These are phyloP conservation scores for Philhelius pedissequus DNA, from an alignment of 2,888 invertebrate genomes.

Conservation along the genomic window DNA sequence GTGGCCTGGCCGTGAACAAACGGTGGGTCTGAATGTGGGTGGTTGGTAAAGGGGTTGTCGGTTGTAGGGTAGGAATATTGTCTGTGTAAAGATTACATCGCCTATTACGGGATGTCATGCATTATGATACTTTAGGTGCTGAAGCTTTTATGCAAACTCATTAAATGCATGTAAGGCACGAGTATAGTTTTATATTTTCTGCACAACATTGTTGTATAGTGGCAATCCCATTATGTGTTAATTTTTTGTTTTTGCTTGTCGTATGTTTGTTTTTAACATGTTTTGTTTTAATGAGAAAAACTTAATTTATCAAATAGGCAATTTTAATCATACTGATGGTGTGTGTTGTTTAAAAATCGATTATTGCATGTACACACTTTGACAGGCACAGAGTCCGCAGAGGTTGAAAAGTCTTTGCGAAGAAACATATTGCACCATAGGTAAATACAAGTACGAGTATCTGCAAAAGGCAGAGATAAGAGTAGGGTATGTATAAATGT, in stretches of 20 bases:
- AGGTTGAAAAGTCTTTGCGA: background rate
- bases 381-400: background rate
- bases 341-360: background rate
- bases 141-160: constrained; percentile 40
- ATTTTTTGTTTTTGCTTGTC: background rate
- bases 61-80: background rate
- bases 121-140: constrained; percentile 27
- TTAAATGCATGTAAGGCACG: constrained; percentile 16
- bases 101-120: constrained; percentile 35
- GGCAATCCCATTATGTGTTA: background rate
- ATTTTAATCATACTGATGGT: background rate
- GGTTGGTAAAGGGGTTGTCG: background rate
- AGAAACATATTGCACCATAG: background rate
- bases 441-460: background rate
- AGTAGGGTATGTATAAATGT: no score
- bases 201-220: background rate
- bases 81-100: constrained; percentile 35
- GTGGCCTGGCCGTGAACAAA: background rate
- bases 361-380: background rate
- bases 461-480: background rate
- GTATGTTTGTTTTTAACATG: background rate
- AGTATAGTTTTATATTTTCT: background rate
- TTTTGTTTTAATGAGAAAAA: background rate
- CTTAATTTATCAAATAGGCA: background rate
- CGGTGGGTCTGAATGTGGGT: no score